Evolutionary conservation across 1,140 invertebrate species (phyloP), one percentile per base, ranked within the genome.

Genomic region (Philaenus spumarius): DNA sequence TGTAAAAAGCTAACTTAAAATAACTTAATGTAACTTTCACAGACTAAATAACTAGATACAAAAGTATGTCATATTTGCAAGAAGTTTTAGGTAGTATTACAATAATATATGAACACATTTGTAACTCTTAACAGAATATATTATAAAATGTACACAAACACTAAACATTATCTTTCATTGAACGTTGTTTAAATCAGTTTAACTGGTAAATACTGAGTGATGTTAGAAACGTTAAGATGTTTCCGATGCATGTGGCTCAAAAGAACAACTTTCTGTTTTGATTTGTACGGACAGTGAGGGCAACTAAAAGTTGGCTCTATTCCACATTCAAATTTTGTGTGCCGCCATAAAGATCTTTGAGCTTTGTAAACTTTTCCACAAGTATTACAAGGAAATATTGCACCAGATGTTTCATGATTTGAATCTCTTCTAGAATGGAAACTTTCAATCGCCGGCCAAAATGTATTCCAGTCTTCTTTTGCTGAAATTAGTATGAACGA

Each of bases 301-400:
- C 53, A 55, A 19, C 11, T 22, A 67, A 77, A 79, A 14, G 77
- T 68, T 2, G 80, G 79, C 48, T 79, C 77, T 61, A 89, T 88
- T 14, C 88, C 88, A 71, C 89, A 92, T 71, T 91, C 89, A 57
- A 89, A 87, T 72, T 83, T 86, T 69, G 89, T 85, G 73, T 92
- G 89, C 5, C 87, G 78, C 0, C 85, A 77, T 79, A 89, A 78
- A 54, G 86, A 88, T 9, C 84, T 87, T 69, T 87, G 87, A 85
- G 85, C 87, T 64, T 85, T 77, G 69, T 90, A 90, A 30, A 82
- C 78, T 70, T 88, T 89, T 43, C 86, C 85, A 71, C 87, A 90
- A 66, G 86, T 84, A 40, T 84, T 74, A 66, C 87, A 90, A 17
- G 83, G 78, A 69, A 54, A 59, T 5, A 9, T 37, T 20, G 9